These are phyloP conservation scores for Oceanodroma leucorhoa DNA, from an alignment of 2,797 vertebrate species.

Conservation along the genomic window DNA sequence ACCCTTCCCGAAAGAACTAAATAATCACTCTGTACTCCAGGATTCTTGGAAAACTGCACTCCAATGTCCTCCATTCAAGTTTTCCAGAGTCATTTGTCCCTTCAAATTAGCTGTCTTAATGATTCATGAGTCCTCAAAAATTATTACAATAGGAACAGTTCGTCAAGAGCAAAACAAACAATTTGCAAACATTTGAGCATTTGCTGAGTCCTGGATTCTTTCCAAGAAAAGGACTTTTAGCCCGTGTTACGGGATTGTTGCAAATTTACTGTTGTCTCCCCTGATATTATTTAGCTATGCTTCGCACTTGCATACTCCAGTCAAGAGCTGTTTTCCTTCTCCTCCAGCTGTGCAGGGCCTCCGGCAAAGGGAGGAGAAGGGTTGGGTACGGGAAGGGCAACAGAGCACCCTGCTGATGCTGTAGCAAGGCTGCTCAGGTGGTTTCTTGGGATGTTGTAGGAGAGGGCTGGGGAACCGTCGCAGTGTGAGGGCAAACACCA, in stretches of 20 bases:
- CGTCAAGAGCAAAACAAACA: not conserved
- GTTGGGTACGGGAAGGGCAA: not conserved
- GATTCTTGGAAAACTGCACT: not conserved
- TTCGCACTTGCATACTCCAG: not conserved
- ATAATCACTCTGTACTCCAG: not conserved
- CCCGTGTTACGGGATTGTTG: not conserved
- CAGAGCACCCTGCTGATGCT: not conserved
- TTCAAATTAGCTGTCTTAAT: not conserved
- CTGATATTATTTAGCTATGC: not conserved
- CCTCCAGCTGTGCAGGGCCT: not conserved
- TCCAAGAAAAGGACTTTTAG: not conserved
- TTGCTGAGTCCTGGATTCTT: not conserved
- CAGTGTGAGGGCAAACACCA: rapidly evolving
- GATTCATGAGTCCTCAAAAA: not conserved
- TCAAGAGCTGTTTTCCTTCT: not conserved
- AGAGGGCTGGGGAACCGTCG: rapidly evolving
- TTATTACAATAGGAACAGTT: not conserved
- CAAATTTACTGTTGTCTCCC: not conserved
- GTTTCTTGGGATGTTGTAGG: not conserved
- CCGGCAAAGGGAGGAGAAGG: not conserved
- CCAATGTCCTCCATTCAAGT: not conserved
- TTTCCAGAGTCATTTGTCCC: not conserved
- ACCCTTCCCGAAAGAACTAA: not conserved
- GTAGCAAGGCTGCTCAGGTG: not conserved
- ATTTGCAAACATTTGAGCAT: not conserved